phyloP scores from a whole-genome alignment of 1,140 invertebrate genomes.

The Philotrypesis tridentata region DNA sequence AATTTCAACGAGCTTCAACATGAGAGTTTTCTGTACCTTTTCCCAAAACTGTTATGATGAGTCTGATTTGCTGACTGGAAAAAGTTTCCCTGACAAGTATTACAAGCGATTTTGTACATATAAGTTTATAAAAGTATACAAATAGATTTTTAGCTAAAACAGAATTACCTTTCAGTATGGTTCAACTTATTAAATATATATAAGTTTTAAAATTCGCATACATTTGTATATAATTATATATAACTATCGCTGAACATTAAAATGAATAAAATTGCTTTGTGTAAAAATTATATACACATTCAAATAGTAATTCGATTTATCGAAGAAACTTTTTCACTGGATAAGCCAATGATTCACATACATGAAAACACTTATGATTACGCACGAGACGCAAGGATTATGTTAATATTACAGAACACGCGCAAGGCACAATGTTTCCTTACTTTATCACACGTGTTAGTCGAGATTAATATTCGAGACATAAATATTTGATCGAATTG shows the following conservation, averaged over 20 bases:
- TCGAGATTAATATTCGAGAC: conserved; percentile 56
- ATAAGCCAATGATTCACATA: conserved; percentile 49
- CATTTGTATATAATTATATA: neutral
- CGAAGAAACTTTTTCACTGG: conserved; percentile 45
- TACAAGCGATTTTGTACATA: neutral
- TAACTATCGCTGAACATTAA: neutral
- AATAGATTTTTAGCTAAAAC: neutral
- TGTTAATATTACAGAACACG: conserved; percentile 65
- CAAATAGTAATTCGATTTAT: conserved; percentile 9
- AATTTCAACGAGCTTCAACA: conserved; percentile 64
- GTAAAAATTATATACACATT: neutral
- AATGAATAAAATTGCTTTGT: neutral
- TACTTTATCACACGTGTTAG: conserved; percentile 63
- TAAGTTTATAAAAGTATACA: neutral
- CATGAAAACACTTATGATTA: conserved; percentile 56
- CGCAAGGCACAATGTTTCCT: conserved; percentile 70
- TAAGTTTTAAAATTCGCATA: neutral
- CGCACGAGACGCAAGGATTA: conserved; percentile 53
- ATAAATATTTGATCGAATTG: conserved; percentile 46
- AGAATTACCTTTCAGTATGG: neutral
- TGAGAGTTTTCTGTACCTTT: neutral
- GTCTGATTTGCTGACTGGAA: conserved; percentile 10
- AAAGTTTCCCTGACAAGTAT: conserved; percentile 40
- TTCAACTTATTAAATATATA: neutral
- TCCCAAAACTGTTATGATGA: neutral